These are phyloP conservation scores for Phaenicophaeus curvirostris DNA, from an alignment of 2,797 vertebrate species.

Conservation along the genomic window DNA sequence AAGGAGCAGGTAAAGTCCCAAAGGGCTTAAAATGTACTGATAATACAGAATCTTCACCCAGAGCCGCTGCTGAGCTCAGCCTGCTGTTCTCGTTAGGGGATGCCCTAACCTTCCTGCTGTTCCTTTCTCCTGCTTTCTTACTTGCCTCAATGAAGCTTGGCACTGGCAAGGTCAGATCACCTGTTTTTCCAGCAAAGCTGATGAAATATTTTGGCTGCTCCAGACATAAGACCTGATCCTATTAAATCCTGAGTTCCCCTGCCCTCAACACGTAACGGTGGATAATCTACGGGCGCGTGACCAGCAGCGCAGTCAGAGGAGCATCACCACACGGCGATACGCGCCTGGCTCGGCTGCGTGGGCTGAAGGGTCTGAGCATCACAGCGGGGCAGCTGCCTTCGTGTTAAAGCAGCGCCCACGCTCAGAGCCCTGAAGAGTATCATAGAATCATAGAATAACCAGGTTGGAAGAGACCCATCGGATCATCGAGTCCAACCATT, in stretches of 20 bases:
- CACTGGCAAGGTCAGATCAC: neutral
- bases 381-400: neutral
- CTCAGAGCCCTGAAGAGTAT: neutral
- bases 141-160: neutral
- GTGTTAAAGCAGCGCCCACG: neutral
- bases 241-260: neutral
- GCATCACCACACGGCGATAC: rapidly evolving
- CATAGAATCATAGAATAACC: too few species aligned
- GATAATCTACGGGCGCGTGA: neutral
- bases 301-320: too few species aligned
- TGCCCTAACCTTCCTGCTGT: rapidly evolving
- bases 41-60: neutral
- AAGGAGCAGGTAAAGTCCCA: neutral
- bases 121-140: neutral
- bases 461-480: too few species aligned
- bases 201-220: neutral
- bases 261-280: rapidly evolving
- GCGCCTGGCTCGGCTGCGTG: neutral
- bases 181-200: constrained; percentile 11
- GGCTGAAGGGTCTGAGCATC: neutral
- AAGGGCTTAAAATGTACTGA: rapidly evolving
- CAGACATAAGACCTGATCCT: neutral
- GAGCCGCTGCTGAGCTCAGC: neutral
- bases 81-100: rapidly evolving
- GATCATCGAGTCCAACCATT: too few species aligned